Percentiles rank a stretch among this genome's conserved stretches.
Evolutionary conservation across 2,113 vertebrate genomes (phyloP).

Genomic region (Embiotoca jacksoni): DNA sequence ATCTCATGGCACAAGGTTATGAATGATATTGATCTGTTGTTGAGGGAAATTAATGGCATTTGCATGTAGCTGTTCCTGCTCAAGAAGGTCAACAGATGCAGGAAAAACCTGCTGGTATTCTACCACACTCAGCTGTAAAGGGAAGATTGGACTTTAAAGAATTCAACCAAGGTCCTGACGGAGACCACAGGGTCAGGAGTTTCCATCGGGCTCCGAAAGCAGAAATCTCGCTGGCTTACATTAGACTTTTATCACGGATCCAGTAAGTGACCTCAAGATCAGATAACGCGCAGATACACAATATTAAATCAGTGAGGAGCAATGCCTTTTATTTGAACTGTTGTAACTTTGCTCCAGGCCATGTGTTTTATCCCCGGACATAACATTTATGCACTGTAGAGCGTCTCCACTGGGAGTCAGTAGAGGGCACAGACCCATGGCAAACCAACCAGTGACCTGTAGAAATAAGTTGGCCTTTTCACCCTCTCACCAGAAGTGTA

Average conservation of each 20-base stretch:
- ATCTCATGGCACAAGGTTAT: not conserved
- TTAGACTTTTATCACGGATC: not conserved
- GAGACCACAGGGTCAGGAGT: conserved; percentile 37
- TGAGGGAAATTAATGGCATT: conserved; percentile 41
- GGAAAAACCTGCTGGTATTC: conserved; percentile 52
- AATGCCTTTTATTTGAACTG: too few relatives aligned
- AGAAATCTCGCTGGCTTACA: not conserved
- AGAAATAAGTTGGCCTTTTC: too few relatives aligned
- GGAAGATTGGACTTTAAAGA: conserved; percentile 40
- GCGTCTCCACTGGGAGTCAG: conserved; percentile 52
- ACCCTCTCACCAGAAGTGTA: too few relatives aligned
- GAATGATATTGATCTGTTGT: conserved; percentile 29
- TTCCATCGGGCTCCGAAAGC: conserved; percentile 8
- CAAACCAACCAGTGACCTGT: not conserved
- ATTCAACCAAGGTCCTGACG: conserved; percentile 57
- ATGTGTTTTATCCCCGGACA: not conserved
- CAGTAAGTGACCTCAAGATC: not conserved
- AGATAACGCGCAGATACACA: not conserved
- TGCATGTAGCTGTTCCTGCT: conserved; percentile 34
- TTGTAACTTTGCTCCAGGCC: not conserved
- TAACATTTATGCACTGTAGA: conserved; percentile 20
- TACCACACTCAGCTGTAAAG: conserved; percentile 49
- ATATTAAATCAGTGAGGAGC: not conserved
- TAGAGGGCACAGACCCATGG: conserved; percentile 12
- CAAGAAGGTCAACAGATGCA: conserved; percentile 50